Conservation (phyloP, 2,113 vertebrate species). For the Anser cygnoides region DNA sequence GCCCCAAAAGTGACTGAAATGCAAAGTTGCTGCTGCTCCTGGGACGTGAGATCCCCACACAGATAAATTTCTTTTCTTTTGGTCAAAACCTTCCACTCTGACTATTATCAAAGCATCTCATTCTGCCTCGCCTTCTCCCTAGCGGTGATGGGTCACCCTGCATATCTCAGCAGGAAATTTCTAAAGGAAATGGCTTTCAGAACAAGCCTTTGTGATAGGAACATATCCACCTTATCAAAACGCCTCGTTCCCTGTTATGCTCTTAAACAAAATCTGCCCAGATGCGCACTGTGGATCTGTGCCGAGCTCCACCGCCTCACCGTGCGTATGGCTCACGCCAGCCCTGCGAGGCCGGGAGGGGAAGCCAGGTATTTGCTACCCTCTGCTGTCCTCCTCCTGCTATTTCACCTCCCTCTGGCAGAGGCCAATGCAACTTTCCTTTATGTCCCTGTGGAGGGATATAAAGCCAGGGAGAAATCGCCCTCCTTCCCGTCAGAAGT, state of each 20-base stretch:
- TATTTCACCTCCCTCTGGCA: background rate
- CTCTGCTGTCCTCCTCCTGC: conserved; percentile 47
- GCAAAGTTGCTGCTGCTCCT: accelerated
- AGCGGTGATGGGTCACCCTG: background rate
- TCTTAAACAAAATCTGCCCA: background rate
- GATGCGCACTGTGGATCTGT: background rate
- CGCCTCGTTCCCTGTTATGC: background rate
- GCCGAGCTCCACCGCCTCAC: background rate
- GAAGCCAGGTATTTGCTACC: conserved; percentile 54
- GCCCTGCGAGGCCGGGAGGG: background rate
- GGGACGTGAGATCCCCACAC: background rate
- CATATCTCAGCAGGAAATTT: background rate
- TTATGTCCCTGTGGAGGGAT: background rate
- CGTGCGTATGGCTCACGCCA: accelerated
- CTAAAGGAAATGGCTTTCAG: background rate
- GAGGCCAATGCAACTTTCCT: background rate
- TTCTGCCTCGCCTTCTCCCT: background rate
- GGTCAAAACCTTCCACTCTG: background rate
- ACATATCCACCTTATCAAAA: background rate
- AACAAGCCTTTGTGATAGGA: background rate
- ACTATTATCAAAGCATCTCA: background rate
- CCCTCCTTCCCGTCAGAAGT: background rate
- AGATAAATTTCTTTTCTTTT: background rate
- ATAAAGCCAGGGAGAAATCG: background rate
- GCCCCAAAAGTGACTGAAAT: background rate